Percentiles rank a stretch among this genome's conserved stretches.
Conservation (phyloP, 53 echinoderm and acorn worm genomes). For the Henricia sp. region DNA sequence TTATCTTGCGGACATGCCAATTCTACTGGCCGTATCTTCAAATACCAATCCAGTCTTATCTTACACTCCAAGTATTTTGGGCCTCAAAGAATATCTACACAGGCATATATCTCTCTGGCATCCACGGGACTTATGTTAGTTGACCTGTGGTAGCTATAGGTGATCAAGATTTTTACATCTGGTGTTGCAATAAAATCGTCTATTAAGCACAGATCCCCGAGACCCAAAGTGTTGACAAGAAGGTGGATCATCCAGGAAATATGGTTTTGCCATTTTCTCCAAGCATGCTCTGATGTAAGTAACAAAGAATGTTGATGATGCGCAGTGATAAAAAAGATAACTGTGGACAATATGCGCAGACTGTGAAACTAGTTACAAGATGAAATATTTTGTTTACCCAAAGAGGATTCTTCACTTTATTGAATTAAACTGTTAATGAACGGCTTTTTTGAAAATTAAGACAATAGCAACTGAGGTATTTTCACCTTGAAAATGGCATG, state of each 20-base stretch:
- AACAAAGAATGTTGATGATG: slow-evolving; percentile 23
- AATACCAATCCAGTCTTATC: slow-evolving; percentile 37
- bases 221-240: slow-evolving; percentile 21
- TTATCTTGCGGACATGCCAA: slow-evolving; percentile 27
- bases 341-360: slow-evolving; percentile 2
- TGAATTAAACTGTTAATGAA: slow-evolving; percentile 19
- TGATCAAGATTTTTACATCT: slow-evolving; percentile 36
- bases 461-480: no score
- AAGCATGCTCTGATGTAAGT: no score
- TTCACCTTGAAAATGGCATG: no score
- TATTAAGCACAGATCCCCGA: slow-evolving; percentile 18
- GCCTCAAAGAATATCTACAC: neutral
- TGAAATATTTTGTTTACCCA: slow-evolving; percentile 27
- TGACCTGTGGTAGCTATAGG: no score
- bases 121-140: slow-evolving; percentile 3
- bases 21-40: neutral
- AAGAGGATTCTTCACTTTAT: slow-evolving; percentile 12
- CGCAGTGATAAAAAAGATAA: neutral
- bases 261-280: slow-evolving; percentile 35
- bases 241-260: neutral
- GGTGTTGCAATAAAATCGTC: slow-evolving; percentile 55
- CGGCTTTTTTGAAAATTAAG: neutral
- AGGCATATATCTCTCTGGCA: neutral
- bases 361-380: slow-evolving; percentile 24
- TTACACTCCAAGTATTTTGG: slow-evolving; percentile 25